Conservation (phyloP, 64 coral and sea anemone species). For the Acropora tenuis region DNA sequence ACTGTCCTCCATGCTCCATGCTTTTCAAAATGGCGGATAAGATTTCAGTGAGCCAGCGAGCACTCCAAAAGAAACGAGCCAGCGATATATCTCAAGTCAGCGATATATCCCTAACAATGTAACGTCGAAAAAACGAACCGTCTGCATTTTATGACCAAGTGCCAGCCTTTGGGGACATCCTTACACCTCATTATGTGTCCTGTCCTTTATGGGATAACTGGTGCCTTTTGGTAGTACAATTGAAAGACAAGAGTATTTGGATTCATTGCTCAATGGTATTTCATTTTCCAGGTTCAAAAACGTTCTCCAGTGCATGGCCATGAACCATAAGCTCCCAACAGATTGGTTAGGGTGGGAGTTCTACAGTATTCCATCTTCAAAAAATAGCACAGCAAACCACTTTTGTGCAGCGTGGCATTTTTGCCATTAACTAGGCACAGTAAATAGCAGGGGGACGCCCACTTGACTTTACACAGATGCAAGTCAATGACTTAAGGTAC, state of each 20-base stretch:
- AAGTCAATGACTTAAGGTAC: constrained; percentile 59
- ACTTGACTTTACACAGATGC: constrained; percentile 53
- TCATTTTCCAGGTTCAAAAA: background rate
- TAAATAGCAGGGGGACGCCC: background rate
- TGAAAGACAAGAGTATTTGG: constrained; percentile 33
- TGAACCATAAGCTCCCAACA: background rate
- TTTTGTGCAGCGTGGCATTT: constrained; percentile 21
- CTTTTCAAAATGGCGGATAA: too few species aligned
- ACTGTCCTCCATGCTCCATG: too few species aligned
- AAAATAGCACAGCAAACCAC: constrained; percentile 55
- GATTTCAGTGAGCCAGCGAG: too few species aligned
- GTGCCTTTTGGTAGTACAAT: constrained; percentile 10
- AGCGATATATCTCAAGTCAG: too few species aligned
- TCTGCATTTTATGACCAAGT: too few species aligned
- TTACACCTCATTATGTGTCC: constrained; percentile 12
- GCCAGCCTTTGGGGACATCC: background rate
- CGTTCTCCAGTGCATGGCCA: constrained; percentile 13
- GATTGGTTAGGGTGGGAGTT: constrained; percentile 29
- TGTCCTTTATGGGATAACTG: constrained; percentile 14
- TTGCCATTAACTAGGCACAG: too few species aligned
- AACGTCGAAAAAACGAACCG: too few species aligned
- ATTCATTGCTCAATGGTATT: constrained; percentile 22
- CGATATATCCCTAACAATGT: too few species aligned
- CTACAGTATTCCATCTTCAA: constrained; percentile 33
- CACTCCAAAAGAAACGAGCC: too few species aligned